Evolutionary conservation across 1,140 invertebrate genomes (phyloP).

Genomic region (Lepidurus apus): DNA sequence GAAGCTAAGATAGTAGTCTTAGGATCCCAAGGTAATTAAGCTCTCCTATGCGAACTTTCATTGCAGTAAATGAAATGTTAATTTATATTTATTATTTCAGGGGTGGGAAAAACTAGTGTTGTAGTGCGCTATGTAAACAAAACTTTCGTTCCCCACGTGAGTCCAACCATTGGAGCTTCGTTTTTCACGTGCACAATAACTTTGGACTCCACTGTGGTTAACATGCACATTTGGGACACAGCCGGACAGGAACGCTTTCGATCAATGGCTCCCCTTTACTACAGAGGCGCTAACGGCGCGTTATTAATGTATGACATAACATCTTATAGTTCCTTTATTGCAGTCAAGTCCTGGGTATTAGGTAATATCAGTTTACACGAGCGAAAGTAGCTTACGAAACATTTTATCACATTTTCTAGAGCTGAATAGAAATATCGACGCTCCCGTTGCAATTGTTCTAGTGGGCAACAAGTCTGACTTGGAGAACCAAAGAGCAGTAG

Average conservation of each 20-base stretch:
- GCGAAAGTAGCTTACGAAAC: constrained; percentile 44
- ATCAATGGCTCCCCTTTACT: constrained; percentile 88
- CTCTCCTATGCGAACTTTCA: constrained; percentile 26
- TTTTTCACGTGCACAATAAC: constrained; percentile 79
- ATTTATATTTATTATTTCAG: constrained; percentile 28
- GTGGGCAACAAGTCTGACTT: constrained; percentile 82
- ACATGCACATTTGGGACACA: constrained; percentile 84
- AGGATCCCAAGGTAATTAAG: constrained; percentile 66
- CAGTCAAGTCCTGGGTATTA: constrained; percentile 72
- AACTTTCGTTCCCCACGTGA: constrained; percentile 63
- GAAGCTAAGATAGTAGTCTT: constrained; percentile 77
- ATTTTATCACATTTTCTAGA: constrained; percentile 46
- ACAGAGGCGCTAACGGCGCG: constrained; percentile 80
- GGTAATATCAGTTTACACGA: constrained; percentile 45
- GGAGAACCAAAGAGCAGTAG: constrained; percentile 55
- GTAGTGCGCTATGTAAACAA: constrained; percentile 80
- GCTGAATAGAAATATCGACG: constrained; percentile 66
- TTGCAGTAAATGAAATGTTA: constrained; percentile 7
- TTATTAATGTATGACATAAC: constrained; percentile 83
- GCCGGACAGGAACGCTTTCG: constrained; percentile 80
- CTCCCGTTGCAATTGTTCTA: constrained; percentile 67
- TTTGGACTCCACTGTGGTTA: constrained; percentile 55
- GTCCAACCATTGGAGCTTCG: constrained; percentile 79
- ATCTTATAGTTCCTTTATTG: constrained; percentile 60
- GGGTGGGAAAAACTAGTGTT: constrained; percentile 56